phyloP scores from a whole-genome alignment of 2,113 vertebrate species.

The Lucifuga dentata region DNA sequence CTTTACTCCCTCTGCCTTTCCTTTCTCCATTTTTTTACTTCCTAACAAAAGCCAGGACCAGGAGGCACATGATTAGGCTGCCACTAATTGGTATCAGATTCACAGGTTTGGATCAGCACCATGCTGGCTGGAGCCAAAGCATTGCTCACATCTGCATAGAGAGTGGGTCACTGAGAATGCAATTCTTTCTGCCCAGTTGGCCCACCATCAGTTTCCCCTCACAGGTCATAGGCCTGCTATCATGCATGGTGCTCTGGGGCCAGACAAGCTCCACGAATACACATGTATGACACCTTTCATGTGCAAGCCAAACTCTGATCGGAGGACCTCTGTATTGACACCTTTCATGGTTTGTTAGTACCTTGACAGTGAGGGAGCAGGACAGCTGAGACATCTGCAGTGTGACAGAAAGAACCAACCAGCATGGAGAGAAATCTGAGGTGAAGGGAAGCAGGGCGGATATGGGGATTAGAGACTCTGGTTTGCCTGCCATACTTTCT shows the following conservation, averaged over 20 bases:
- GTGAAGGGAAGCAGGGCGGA: conserved; percentile 40
- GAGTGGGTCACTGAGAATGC: conserved; percentile 45
- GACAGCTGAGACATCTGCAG: conserved; percentile 58
- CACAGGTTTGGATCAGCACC: conserved; percentile 71
- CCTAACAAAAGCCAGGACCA: conserved; percentile 69
- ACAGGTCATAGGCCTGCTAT: conserved; percentile 56
- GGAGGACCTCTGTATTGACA: conserved; percentile 68
- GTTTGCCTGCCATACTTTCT: conserved; percentile 45
- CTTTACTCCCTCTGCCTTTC: conserved; percentile 32
- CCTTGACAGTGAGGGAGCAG: conserved; percentile 66
- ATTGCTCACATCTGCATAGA: conserved; percentile 71
- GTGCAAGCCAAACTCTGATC: conserved; percentile 67
- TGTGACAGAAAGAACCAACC: conserved; percentile 36
- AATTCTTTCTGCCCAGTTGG: conserved; percentile 60
- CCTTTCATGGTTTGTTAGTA: conserved; percentile 74
- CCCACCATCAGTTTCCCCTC: conserved; percentile 60
- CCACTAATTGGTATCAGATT: conserved; percentile 83
- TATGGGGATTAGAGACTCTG: conserved; percentile 32
- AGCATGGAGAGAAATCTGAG: conserved; percentile 22
- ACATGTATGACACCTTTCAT: conserved; percentile 64
- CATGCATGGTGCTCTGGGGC: conserved; percentile 42
- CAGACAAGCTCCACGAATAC: conserved; percentile 37
- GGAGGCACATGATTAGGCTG: conserved; percentile 74
- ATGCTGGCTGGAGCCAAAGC: conserved; percentile 57
- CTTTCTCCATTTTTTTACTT: conserved; percentile 54